These are phyloP conservation scores for Drosophila mimica DNA, from an alignment of 2,888 invertebrate genomes.

Conservation along the genomic window DNA sequence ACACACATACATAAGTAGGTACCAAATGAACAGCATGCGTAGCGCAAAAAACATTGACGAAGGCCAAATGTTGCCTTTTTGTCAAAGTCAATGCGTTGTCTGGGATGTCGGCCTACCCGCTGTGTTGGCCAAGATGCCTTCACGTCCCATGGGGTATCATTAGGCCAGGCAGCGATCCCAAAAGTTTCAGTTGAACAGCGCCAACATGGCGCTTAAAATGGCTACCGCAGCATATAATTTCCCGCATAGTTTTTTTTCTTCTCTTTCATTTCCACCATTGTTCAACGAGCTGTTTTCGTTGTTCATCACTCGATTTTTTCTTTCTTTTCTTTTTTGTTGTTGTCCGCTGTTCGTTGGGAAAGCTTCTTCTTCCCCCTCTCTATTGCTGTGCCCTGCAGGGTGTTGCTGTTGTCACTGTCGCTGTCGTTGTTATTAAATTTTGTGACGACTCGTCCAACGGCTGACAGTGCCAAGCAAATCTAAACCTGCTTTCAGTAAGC, in stretches of 20 bases:
- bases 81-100: conserved; percentile 48
- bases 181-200: conserved; percentile 35
- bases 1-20: not conserved
- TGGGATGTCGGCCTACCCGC: conserved; percentile 32
- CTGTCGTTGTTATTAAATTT: conserved; percentile 60
- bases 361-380: not conserved
- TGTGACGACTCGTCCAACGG: conserved; percentile 48
- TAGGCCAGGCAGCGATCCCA: conserved; percentile 52
- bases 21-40: conserved; percentile 30
- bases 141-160: conserved; percentile 72
- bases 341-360: conserved; percentile 1
- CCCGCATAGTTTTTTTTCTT: conserved; percentile 58
- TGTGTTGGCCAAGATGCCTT: conserved; percentile 48
- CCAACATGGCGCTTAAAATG: conserved; percentile 65
- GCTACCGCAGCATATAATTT: conserved; percentile 69
- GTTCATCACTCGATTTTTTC: conserved; percentile 19
- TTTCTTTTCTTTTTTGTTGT: conserved; percentile 20
- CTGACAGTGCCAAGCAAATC: conserved; percentile 44
- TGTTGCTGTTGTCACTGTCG: conserved; percentile 22
- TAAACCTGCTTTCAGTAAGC: conserved; percentile 50
- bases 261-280: conserved; percentile 42
- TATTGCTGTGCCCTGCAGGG: conserved; percentile 34
- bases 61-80: conserved; percentile 63
- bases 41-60: conserved; percentile 51
- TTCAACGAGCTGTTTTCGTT: conserved; percentile 49